phyloP scores from a whole-genome alignment of 2,888 invertebrate species.

The Achlya flavicornis region DNA sequence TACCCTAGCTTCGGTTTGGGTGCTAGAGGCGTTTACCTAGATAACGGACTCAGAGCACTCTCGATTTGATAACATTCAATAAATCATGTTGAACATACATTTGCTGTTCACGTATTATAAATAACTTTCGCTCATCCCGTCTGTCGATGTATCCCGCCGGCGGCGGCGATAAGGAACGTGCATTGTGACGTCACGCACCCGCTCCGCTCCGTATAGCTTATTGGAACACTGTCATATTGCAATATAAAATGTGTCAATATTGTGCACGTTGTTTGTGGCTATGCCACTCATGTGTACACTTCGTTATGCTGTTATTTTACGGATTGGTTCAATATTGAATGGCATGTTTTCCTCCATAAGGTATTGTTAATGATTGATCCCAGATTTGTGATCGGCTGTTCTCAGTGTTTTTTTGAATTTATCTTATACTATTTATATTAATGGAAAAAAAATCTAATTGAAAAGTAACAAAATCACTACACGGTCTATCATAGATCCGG shows the following conservation, averaged over 20 bases:
- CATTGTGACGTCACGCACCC: constrained; percentile 15
- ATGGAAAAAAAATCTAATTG: too few relatives aligned
- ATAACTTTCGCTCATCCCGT: constrained; percentile 41
- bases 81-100: constrained; percentile 15
- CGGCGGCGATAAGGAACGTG: constrained; percentile 15
- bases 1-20: neutral
- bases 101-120: constrained; percentile 39
- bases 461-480: too few relatives aligned
- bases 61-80: neutral
- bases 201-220: constrained; percentile 10
- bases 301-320: neutral
- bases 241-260: constrained; percentile 17
- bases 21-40: too few relatives aligned
- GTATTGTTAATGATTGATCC: neutral
- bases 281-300: constrained; percentile 1
- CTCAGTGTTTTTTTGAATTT: too few relatives aligned
- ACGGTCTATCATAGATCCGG: too few relatives aligned
- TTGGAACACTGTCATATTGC: constrained; percentile 14
- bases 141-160: constrained; percentile 22
- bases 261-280: neutral
- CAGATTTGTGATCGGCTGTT: too few relatives aligned
- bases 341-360: neutral
- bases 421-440: too few relatives aligned
- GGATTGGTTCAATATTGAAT: neutral
- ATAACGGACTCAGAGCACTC: too few relatives aligned